phyloP scores from a whole-genome alignment of 2,113 vertebrate species.

The Trematocara nigrifrons region DNA sequence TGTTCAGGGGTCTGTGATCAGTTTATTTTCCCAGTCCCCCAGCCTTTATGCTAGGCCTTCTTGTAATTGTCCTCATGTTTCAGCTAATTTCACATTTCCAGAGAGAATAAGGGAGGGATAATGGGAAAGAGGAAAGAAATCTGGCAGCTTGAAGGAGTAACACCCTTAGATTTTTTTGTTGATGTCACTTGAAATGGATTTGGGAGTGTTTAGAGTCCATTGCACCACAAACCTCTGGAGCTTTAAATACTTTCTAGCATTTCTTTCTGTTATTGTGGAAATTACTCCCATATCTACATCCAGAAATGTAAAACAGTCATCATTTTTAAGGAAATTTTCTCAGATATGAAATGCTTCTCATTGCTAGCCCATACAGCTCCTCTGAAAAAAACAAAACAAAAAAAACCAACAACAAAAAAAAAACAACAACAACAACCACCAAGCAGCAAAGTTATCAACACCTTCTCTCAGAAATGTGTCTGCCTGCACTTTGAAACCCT shows the following conservation, averaged over 20 bases:
- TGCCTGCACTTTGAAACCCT: slow-evolving; percentile 18
- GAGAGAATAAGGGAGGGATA: slow-evolving; percentile 30
- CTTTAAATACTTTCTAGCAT: background rate
- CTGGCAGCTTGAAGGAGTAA: slow-evolving; percentile 26
- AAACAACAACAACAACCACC: background rate
- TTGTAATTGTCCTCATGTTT: slow-evolving; percentile 71
- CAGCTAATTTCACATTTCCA: slow-evolving; percentile 69
- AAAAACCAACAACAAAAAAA: fast-evolving
- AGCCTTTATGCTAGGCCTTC: slow-evolving; percentile 50
- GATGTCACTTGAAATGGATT: slow-evolving; percentile 35
- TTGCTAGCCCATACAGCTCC: background rate
- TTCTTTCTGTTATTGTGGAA: background rate
- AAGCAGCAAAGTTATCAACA: background rate
- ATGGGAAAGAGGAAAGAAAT: slow-evolving; percentile 25
- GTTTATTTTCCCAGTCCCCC: slow-evolving; percentile 65
- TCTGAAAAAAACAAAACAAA: background rate
- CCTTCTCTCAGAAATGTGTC: slow-evolving; percentile 2
- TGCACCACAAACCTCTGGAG: background rate
- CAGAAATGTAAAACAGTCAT: background rate
- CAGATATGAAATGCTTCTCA: background rate
- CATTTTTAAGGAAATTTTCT: background rate
- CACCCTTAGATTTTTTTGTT: slow-evolving; percentile 29
- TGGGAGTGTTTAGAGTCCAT: background rate
- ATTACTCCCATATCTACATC: background rate
- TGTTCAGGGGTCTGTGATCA: slow-evolving; percentile 60